phyloP scores from a whole-genome alignment of 2,888 invertebrate species.

The Brachyptera risi region DNA sequence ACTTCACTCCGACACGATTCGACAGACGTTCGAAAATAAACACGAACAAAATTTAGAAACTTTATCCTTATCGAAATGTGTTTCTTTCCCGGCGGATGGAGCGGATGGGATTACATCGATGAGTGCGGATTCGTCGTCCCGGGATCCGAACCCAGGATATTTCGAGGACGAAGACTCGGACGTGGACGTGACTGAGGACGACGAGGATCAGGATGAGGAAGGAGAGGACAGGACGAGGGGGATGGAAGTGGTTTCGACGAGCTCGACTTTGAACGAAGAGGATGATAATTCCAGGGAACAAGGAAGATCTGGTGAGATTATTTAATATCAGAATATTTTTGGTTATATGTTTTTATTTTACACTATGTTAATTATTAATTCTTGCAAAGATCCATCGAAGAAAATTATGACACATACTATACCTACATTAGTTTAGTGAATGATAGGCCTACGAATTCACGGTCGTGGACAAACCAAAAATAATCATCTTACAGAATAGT shows the following conservation, averaged over 20 bases:
- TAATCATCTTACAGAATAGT: too few species aligned
- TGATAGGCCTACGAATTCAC: too few species aligned
- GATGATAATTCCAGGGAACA: not conserved
- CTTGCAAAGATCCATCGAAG: too few species aligned
- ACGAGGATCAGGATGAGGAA: slow-evolving; percentile 17
- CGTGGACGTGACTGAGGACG: slow-evolving; percentile 10
- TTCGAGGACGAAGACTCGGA: slow-evolving; percentile 18
- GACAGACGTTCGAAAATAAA: too few species aligned
- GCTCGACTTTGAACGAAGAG: not conserved
- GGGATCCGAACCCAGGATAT: not conserved
- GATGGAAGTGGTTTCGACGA: slow-evolving; percentile 4
- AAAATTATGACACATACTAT: too few species aligned
- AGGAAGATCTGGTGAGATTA: not conserved
- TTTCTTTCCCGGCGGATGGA: not conserved
- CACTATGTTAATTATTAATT: too few species aligned
- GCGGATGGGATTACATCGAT: slow-evolving; percentile 18
- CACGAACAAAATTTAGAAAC: too few species aligned
- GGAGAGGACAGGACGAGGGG: too few species aligned
- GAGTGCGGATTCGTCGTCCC: slow-evolving; percentile 25
- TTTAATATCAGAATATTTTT: not conserved
- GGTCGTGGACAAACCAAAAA: too few species aligned
- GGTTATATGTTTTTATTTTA: not conserved
- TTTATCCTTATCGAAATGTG: too few species aligned
- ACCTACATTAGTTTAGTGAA: too few species aligned
- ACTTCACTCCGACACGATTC: too few species aligned